A percentile compares a stretch with the other conserved stretches of the same genome.
phyloP scores from a whole-genome alignment of 2,113 vertebrate species.

The Clarias batrachus region DNA sequence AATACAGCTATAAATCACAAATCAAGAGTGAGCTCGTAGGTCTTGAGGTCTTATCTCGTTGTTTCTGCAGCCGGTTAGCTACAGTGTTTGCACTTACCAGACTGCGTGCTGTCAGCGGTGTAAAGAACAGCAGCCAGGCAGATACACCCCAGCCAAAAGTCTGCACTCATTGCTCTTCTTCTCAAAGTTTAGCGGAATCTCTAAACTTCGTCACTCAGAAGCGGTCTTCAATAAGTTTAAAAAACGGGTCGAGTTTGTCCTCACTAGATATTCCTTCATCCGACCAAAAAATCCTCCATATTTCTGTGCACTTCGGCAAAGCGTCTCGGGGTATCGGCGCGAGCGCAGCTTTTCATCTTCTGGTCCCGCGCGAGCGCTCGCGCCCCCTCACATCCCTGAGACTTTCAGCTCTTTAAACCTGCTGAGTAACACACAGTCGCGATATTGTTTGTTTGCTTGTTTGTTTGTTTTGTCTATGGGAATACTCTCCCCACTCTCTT shows the following conservation, averaged over 20 bases:
- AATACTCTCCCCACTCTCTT: background rate
- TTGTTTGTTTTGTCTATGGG: background rate
- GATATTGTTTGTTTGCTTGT: background rate
- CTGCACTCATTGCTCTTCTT: conserved; percentile 10
- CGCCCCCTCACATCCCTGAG: background rate
- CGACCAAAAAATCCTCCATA: too few relatives aligned
- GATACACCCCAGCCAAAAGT: background rate
- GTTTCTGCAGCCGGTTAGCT: background rate
- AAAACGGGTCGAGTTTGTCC: too few relatives aligned
- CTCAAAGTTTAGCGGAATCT: background rate
- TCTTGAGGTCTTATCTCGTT: background rate
- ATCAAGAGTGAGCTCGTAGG: background rate
- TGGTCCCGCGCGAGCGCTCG: background rate
- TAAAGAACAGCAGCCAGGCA: background rate
- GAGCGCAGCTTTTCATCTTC: background rate
- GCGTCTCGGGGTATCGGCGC: background rate
- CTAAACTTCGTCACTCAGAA: background rate
- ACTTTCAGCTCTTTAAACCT: too few relatives aligned
- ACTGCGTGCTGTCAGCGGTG: background rate
- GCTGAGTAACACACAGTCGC: background rate
- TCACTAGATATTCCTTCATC: too few relatives aligned
- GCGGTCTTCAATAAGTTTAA: background rate
- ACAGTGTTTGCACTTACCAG: background rate
- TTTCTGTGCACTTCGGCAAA: background rate
- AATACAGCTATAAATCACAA: background rate